phyloP scores from a whole-genome alignment of 2,113 vertebrate genomes.

The Oryzias celebensis region DNA sequence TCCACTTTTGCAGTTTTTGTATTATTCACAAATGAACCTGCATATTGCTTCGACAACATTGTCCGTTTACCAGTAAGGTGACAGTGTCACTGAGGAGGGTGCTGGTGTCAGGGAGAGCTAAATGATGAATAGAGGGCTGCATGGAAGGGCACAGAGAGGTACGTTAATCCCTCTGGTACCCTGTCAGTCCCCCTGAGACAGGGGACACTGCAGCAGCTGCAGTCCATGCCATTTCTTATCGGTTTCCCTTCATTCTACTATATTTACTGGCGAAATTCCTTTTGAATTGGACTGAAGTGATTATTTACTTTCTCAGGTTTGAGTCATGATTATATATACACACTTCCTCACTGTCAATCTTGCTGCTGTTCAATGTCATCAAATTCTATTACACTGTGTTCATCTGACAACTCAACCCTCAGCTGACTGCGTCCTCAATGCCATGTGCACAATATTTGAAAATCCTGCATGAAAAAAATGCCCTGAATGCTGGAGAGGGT shows the following conservation, averaged over 20 bases:
- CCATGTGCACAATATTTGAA: slow-evolving; percentile 32
- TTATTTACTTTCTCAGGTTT: slow-evolving; percentile 33
- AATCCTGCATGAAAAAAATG: slow-evolving; percentile 17
- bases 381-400: slow-evolving; percentile 35
- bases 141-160: slow-evolving; percentile 46
- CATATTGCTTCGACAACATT: slow-evolving; percentile 63
- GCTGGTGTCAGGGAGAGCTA: slow-evolving; percentile 5
- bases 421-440: slow-evolving; percentile 32
- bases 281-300: slow-evolving; percentile 27
- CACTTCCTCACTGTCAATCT: slow-evolving; percentile 15
- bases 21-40: slow-evolving; percentile 38
- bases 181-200: slow-evolving; percentile 24
- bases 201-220: slow-evolving; percentile 55
- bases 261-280: slow-evolving; percentile 46
- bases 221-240: slow-evolving; percentile 22
- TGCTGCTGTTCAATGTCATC: slow-evolving; percentile 13
- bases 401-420: slow-evolving; percentile 32
- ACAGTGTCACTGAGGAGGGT: slow-evolving; percentile 44
- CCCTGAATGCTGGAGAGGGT: slow-evolving; percentile 1
- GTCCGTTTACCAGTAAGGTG: slow-evolving; percentile 52
- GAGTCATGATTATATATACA: slow-evolving; percentile 15
- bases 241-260: slow-evolving; percentile 8
- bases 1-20: slow-evolving; percentile 39
- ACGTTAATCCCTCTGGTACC: slow-evolving; percentile 24
- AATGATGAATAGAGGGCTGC: slow-evolving; percentile 46